Evolutionary conservation across 2,113 vertebrate species (phyloP).

Genomic region (Rhea americana): DNA sequence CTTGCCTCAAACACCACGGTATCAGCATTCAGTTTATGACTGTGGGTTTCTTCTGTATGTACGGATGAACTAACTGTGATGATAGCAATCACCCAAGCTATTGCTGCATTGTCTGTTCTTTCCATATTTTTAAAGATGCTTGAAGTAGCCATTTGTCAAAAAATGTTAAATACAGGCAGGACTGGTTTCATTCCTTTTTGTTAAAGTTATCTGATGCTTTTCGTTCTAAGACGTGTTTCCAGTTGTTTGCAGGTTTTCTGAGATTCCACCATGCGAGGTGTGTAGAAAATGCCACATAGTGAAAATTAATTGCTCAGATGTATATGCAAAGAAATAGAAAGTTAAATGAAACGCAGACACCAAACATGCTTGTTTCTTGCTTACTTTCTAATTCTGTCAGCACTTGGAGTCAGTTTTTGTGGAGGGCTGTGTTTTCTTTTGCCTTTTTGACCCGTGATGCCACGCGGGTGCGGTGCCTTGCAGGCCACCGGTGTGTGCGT

Average conservation of each 20-base stretch:
- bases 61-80: accelerated
- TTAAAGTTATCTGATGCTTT: not conserved
- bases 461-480: not conserved
- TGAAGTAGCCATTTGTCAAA: not conserved
- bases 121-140: not conserved
- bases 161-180: not conserved
- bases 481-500: not conserved
- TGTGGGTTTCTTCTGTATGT: not conserved
- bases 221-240: not conserved
- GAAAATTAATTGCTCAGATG: not conserved
- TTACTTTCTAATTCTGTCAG: not conserved
- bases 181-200: not conserved
- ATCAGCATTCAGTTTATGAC: accelerated
- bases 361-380: not conserved
- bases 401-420: not conserved
- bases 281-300: not conserved
- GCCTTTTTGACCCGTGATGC: not conserved
- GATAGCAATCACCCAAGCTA: not conserved
- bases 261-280: not conserved
- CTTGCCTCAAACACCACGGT: not conserved
- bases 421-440: not conserved
- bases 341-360: not conserved
- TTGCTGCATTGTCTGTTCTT: not conserved
- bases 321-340: not conserved
- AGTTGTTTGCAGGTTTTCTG: not conserved